Percentiles rank a stretch among this genome's conserved stretches.
Conservation (phyloP, 1,140 invertebrate species). For the Trichogramma pretiosum region DNA sequence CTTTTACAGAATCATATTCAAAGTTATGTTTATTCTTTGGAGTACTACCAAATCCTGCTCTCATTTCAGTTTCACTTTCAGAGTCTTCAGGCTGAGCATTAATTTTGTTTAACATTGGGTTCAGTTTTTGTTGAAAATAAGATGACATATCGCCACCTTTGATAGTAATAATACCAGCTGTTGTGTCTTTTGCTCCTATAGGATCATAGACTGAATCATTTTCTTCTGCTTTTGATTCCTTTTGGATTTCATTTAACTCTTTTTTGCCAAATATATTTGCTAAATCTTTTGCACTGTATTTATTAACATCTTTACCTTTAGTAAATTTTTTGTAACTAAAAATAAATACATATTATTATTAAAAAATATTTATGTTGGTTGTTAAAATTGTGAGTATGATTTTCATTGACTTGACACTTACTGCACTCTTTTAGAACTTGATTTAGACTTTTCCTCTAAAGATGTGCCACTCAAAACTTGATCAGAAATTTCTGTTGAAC, state of each 20-base stretch:
- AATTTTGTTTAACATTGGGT: no score
- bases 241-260: constrained; percentile 37
- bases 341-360: constrained; percentile 17
- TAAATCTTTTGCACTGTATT: constrained; percentile 71
- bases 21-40: constrained; percentile 8
- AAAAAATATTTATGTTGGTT: constrained; percentile 3
- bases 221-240: constrained; percentile 25
- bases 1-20: not conserved
- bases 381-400: not conserved
- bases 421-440: constrained; percentile 67
- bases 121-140: no score
- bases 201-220: constrained; percentile 23
- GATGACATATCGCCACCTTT: constrained; percentile 48
- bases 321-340: constrained; percentile 77
- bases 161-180: constrained; percentile 38
- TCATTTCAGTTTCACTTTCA: constrained; percentile 33
- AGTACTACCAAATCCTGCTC: constrained; percentile 34
- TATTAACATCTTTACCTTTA: constrained; percentile 72
- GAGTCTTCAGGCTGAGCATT: constrained; percentile 20
- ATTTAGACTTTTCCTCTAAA: constrained; percentile 69
- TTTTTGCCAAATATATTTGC: constrained; percentile 79
- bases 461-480: constrained; percentile 48
- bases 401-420: constrained; percentile 36
- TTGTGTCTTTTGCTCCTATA: constrained; percentile 30
- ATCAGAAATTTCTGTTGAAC: no score